Evolutionary conservation across 1,140 invertebrate genomes (phyloP).

Genomic region (Pinna nobilis): DNA sequence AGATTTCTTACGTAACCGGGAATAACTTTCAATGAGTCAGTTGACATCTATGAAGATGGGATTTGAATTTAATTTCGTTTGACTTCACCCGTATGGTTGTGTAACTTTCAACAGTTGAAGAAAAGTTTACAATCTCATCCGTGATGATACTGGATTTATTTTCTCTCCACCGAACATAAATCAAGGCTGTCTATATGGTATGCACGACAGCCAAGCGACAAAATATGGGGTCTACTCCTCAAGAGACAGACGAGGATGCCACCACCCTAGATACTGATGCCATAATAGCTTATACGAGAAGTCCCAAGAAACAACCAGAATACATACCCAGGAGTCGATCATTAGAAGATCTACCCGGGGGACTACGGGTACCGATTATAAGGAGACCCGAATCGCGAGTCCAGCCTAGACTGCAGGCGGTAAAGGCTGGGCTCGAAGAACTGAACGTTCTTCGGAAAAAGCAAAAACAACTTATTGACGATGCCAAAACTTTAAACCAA

Average conservation of each 20-base stretch:
- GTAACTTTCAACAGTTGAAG: neutral
- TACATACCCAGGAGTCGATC: conserved; percentile 38
- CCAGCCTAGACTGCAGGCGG: conserved; percentile 32
- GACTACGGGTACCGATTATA: conserved; percentile 37
- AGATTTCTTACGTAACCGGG: no score
- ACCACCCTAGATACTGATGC: conserved; percentile 14
- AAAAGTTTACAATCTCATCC: no score
- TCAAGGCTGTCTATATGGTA: no score
- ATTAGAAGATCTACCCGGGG: conserved; percentile 38
- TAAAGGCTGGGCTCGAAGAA: conserved; percentile 42
- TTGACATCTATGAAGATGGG: no score
- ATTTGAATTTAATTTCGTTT: no score
- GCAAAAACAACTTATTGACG: conserved; percentile 28
- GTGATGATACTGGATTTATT: no score
- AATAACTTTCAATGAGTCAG: no score
- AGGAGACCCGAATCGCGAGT: conserved; percentile 33
- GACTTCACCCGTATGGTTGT: neutral
- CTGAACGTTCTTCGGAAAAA: conserved; percentile 40
- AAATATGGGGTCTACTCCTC: conserved; percentile 7
- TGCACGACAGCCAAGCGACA: no score
- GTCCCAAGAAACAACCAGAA: conserved; percentile 25
- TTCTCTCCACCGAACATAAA: no score
- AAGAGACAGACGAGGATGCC: no score
- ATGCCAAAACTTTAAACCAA: no score
- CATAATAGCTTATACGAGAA: conserved; percentile 18